Base-by-base conservation (phyloP, 1,140 invertebrate species). In the Agraylea sexmaculata region DNA sequence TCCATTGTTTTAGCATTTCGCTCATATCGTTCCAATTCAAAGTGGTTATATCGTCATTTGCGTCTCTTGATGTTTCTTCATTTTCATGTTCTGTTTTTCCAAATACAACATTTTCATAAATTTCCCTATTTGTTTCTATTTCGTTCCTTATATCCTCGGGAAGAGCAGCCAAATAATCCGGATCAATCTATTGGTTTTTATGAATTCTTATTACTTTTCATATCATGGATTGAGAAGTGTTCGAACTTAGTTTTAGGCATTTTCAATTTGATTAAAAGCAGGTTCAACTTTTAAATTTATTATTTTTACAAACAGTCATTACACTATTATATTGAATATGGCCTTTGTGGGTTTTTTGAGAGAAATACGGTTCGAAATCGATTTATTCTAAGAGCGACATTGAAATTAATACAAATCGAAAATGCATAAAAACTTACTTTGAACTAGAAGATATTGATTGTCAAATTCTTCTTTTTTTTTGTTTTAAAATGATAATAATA, bases 141-240 rank as follows among this genome's bases (percentile, higher is more conserved):
- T 73, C 70, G 33, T 55, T 51, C 49, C 60, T 63, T 44, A 70
- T 60, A 18, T 72, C 63, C 42, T 67, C 58, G 16, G 71, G 67
- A 38, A 75, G 55, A 17, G 64, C 66, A 29, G 66, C 60, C 33
- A 74, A 51, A 52, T 69, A 64, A 20, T 62, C 60, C 12, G 59
- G 53, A 57, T 72, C 66, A 31, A 74, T 35, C 40, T 61, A 32
- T 18, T 17, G 27, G 19, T 5, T 19, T n/a, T 13, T 25, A 18
- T 8, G 7, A 30, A 23, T 15, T 36, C 33, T 27, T 30, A 16
- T 16, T 4, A 11, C 17, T 6, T 13, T 40, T 40, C 25, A n/a
- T 3, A 15, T 40, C 4, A 8, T 18, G 11, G 11, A 11, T 34
- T 41, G 1, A 42, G 10, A 5, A 13, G 10, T 34, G 20, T 13